Evolutionary conservation across 2,113 vertebrate species (phyloP), one percentile per base, ranked within the genome.

Genomic region (Phalacrocorax brasilianus): DNA sequence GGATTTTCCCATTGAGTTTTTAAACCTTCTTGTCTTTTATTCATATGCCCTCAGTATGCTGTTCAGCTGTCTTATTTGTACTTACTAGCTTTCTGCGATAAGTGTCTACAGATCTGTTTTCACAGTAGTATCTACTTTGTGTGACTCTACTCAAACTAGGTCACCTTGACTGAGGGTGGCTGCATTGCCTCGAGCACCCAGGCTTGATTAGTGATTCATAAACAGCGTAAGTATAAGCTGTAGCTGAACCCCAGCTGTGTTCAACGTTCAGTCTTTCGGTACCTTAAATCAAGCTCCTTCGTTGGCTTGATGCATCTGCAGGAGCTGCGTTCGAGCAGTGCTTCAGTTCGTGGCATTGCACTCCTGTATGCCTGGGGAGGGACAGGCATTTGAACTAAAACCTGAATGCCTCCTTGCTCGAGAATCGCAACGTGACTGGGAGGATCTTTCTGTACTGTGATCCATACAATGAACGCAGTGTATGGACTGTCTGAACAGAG

Each of bases 381-480:
- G 40, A 12, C 27, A 47, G 30, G 30, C 32, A 6, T 65, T 86
- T 76, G 68, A 67, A 56, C 82, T 72, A 6, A 49, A 73, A 17
- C 27, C 70, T 81, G 59, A 79, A 62, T 61, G 62, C 35, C 22
- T 83, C n/a, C 44, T 77, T 53, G 50, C 80, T 76, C 58, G 55
- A 14, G 76, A 70, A 15, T 11, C 73, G 67, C 38, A 66, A 9
- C 10, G 62, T 94, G 78, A 26, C 88, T 88, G 4, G 72, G 61
- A 35, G n/a, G 85, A 33, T 78, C 72, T 72, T 8, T 85, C 71
- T 26, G 17, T 85, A 9, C 89, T 18, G 45, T 47, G 72, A 55
- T 61, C 56, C 89, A 13, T 94, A 95, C 89, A 97, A 84, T 78
- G 78, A 95, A 5, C 3, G 14, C 94, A 95, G 78, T 97, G 94